Evolutionary conservation across 2,797 vertebrate genomes (phyloP), one percentile per base, ranked within the genome.

Genomic region (Sciaenops ocellatus): DNA sequence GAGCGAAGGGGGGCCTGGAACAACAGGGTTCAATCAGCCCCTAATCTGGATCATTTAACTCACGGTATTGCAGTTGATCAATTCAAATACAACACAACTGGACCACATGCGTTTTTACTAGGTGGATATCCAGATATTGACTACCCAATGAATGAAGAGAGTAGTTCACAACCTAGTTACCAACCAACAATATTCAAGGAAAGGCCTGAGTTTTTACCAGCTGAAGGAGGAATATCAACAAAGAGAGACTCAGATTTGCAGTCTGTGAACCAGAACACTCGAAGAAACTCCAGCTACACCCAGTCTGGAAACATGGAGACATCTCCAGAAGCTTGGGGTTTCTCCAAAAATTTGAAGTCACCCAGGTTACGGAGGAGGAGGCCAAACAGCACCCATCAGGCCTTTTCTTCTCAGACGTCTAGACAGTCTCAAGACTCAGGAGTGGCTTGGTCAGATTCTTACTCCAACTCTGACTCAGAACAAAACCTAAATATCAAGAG

Each of bases 91-190:
- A 87, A 85, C 46, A 59, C 69, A 51, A 76, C 63, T n/a, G 70
- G 59, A 65, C 54, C 69, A 30, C 78, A 84, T 34, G 17, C 16
- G 26, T 24, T 86, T 55, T 79, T 92, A 15, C 3, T 79, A 1
- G 85, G 73, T 18, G 87, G 61, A 63, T 88, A 94, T 71, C 90
- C 90, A 66, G 93, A 91, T 66, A 85, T 94, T 44, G 89, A 92
- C 70, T 92, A 94, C 52, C 88, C 87, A 34, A 80, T 22, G 16
- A 61, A 83, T 10, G 69, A 87, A 57, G 62, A 85, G 0, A 81
- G 17, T 56, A 72, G 65, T 63, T 50, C 20, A 52, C 57, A 69
- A 16, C 42, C 63, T 62, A 55, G 73, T n/a, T 12, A 73, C 28
- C 79, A 82, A 51, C 34, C 56, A 10, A 56, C 80, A 28, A 28